phyloP scores from a whole-genome alignment of 2,797 vertebrate genomes.

The Epinephelus malabaricus region DNA sequence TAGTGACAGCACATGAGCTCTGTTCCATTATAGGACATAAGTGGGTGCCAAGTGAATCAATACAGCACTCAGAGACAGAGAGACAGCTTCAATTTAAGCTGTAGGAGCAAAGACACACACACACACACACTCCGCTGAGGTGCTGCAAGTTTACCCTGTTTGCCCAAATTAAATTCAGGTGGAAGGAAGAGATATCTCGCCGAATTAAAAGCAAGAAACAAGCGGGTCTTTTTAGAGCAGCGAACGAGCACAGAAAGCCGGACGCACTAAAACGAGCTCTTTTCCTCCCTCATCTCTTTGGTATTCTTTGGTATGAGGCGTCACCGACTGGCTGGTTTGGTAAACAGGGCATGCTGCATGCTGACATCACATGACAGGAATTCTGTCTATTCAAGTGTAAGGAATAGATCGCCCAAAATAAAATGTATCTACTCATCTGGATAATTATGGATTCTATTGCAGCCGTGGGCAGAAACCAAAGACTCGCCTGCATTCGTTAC shows the following conservation, averaged over 20 bases:
- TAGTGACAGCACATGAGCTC: constrained; percentile 47
- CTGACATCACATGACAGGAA: constrained; percentile 65
- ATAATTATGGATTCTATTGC: constrained; percentile 32
- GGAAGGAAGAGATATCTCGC: background rate
- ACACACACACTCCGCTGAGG: constrained; percentile 5
- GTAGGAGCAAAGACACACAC: constrained; percentile 34
- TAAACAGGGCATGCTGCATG: constrained; percentile 30
- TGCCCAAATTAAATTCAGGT: constrained; percentile 24
- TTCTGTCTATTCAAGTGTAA: constrained; percentile 43
- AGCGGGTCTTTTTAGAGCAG: background rate
- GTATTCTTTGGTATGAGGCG: constrained; percentile 25
- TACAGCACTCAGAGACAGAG: constrained; percentile 45
- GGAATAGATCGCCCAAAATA: constrained; percentile 37
- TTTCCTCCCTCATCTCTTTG: constrained; percentile 30
- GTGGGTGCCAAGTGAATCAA: constrained; percentile 66
- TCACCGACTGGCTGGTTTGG: constrained; percentile 37
- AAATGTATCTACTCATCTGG: constrained; percentile 35
- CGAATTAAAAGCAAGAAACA: background rate
- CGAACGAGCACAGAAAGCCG: background rate
- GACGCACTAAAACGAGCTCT: constrained; percentile 21
- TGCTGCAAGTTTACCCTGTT: constrained; percentile 21
- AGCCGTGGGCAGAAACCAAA: constrained; percentile 12
- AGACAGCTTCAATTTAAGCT: constrained; percentile 42
- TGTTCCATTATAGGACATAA: constrained; percentile 60
- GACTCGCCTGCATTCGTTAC: background rate